Evolutionary conservation across 2,888 invertebrate species (phyloP).

Genomic region (Gryllus longicercus): DNA sequence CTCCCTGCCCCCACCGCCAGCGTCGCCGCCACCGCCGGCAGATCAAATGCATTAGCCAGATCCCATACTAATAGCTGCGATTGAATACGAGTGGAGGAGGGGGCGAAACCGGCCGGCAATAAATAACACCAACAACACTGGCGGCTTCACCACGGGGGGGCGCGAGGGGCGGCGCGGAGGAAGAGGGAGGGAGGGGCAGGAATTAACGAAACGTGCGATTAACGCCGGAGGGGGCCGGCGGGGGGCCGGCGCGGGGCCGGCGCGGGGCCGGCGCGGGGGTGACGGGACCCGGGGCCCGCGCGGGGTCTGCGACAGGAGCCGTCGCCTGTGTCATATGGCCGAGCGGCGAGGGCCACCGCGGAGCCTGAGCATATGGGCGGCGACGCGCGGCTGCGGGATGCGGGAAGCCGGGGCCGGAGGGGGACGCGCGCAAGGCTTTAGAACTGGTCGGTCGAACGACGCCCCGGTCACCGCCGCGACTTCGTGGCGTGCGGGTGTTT

Average conservation of each 20-base stretch:
- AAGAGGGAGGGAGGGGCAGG: neutral
- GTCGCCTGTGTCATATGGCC: neutral
- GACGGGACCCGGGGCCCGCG: neutral
- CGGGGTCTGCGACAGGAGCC: neutral
- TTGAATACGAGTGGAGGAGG: neutral
- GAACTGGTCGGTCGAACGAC: neutral
- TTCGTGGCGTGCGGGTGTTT: neutral
- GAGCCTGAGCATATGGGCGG: neutral
- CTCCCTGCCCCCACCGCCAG: too few species aligned
- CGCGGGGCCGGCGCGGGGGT: neutral
- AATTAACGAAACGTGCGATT: slow-evolving; percentile 17
- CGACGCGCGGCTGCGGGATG: neutral
- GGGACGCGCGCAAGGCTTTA: neutral
- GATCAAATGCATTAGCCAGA: slow-evolving; percentile 8
- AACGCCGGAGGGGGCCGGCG: neutral
- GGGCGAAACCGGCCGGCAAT: neutral
- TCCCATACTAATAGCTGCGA: neutral
- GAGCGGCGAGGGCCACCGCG: neutral
- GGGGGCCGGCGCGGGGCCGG: neutral
- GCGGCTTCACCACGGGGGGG: neutral
- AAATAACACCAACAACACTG: neutral
- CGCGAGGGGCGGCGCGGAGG: neutral
- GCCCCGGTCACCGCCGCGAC: neutral
- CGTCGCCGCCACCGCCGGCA: neutral
- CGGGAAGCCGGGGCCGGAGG: neutral